Evolutionary conservation across 1,140 invertebrate species (phyloP).

Genomic region (Oncopodura yosiiana): DNA sequence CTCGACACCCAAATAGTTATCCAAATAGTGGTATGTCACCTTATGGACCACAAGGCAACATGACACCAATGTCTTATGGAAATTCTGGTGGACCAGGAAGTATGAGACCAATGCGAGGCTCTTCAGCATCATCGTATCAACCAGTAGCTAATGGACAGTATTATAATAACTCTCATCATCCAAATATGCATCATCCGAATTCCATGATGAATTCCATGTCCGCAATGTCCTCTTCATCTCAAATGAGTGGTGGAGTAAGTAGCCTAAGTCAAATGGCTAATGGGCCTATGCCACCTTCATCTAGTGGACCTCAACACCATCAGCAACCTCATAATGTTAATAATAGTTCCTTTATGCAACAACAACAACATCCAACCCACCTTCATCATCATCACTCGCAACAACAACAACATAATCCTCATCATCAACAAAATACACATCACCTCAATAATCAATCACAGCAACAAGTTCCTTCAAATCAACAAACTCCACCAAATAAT

Average conservation of each 20-base stretch:
- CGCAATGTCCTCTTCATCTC: constrained; percentile 24
- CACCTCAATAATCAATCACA: constrained; percentile 9
- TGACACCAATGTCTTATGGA: too few relatives aligned
- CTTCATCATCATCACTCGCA: constrained; percentile 35
- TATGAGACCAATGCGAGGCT: too few relatives aligned
- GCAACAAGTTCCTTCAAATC: constrained; percentile 4
- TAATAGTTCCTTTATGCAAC: constrained; percentile 28
- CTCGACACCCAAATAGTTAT: not conserved
- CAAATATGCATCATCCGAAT: constrained; percentile 40
- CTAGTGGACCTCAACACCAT: constrained; percentile 8
- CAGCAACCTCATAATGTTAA: constrained; percentile 31
- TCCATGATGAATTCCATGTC: constrained; percentile 35
- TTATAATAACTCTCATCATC: not conserved
- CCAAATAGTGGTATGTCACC: not conserved
- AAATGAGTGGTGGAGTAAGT: too few relatives aligned
- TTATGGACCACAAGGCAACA: too few relatives aligned
- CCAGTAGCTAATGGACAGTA: not conserved
- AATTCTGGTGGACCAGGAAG: too few relatives aligned
- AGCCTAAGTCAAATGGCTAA: constrained; percentile 22
- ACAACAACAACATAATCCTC: constrained; percentile 36
- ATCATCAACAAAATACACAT: constrained; percentile 49
- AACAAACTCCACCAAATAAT: constrained; percentile 36
- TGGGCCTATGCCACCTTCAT: not conserved
- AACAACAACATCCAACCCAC: constrained; percentile 33
- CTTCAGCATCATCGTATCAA: too few relatives aligned